Percentiles rank a stretch among this genome's conserved stretches.
phyloP scores from a whole-genome alignment of 2,888 invertebrate genomes.

The Dicyrtoma fusca region DNA sequence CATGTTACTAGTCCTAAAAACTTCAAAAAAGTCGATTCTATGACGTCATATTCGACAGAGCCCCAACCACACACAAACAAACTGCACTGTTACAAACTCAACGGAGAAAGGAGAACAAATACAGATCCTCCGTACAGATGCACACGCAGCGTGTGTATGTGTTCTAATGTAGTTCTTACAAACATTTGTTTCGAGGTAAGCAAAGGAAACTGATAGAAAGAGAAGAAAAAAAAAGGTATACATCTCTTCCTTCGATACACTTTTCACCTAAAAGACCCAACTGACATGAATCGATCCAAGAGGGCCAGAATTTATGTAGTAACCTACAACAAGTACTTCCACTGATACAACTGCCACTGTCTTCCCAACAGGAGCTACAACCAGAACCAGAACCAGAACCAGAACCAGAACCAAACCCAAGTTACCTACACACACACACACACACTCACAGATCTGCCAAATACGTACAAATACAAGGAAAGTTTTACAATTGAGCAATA shows the following conservation, averaged over 20 bases:
- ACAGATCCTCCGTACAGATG: too few species aligned
- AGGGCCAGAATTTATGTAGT: constrained; percentile 11
- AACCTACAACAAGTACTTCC: neutral
- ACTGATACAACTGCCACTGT: neutral
- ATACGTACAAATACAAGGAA: neutral
- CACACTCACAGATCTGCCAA: constrained; percentile 1
- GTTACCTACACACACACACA: neutral
- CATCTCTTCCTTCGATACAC: neutral
- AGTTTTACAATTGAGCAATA: constrained; percentile 24
- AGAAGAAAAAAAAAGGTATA: neutral
- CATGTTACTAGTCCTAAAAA: too few species aligned
- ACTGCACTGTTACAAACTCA: too few species aligned
- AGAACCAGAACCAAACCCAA: neutral
- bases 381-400: neutral
- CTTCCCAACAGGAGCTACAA: neutral
- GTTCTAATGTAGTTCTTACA: too few species aligned
- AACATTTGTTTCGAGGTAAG: neutral
- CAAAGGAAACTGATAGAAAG: neutral
- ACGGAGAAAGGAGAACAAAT: too few species aligned
- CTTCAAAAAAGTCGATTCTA: too few species aligned
- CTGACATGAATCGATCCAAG: constrained; percentile 20
- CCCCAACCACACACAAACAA: too few species aligned
- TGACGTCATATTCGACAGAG: too few species aligned
- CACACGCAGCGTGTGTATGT: too few species aligned
- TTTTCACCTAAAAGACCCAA: neutral